Evolutionary conservation across 1,140 invertebrate species (phyloP).

Genomic region (Centruroides sculpturatus): DNA sequence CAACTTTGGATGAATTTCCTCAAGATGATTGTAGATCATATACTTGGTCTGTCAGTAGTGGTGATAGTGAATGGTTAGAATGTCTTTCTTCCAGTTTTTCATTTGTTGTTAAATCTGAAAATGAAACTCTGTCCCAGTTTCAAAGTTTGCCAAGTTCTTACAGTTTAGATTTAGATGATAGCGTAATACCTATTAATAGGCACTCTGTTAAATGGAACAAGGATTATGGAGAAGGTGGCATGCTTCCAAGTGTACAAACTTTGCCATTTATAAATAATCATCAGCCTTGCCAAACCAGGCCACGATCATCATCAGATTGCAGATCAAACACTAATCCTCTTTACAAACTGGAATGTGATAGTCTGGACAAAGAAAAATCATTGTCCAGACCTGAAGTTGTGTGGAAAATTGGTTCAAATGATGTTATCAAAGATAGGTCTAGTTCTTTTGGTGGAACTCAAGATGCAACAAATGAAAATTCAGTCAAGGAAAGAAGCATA

Average conservation of each 20-base stretch:
- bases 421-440: background rate
- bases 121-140: background rate
- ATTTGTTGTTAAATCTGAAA: constrained; percentile 2
- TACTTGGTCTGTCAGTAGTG: constrained; percentile 12
- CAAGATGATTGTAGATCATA: constrained; percentile 2
- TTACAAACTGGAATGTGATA: background rate
- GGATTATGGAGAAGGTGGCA: no score
- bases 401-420: background rate
- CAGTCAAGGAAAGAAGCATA: background rate
- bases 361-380: no score
- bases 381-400: no score
- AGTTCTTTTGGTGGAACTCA: background rate
- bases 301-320: constrained; percentile 15
- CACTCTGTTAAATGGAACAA: no score
- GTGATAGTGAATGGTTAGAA: constrained; percentile 7
- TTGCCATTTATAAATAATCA: no score
- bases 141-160: background rate
- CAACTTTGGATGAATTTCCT: constrained; percentile 35
- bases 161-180: background rate
- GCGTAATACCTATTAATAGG: background rate
- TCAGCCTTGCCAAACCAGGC: constrained; percentile 1
- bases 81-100: constrained; percentile 7
- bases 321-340: background rate
- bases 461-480: background rate
- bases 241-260: no score